Conservation (phyloP, 2,888 invertebrate genomes). For the Drosophila emarginata region DNA sequence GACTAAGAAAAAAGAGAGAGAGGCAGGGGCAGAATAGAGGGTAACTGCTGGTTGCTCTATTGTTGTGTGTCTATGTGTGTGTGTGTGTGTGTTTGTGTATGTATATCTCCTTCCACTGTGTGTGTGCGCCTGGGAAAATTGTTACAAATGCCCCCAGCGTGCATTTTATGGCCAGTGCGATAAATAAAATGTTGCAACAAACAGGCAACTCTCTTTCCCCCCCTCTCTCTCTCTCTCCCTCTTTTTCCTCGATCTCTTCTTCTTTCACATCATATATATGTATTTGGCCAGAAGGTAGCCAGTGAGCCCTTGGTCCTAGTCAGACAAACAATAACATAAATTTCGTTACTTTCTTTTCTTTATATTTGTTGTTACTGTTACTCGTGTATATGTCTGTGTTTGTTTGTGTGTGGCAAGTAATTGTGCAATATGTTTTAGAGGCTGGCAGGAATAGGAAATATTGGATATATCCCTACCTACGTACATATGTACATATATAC, state of each 20-base stretch:
- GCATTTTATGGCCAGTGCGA: conserved; percentile 77
- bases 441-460: conserved; percentile 27
- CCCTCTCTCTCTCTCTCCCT: conserved; percentile 7
- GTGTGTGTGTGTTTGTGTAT: conserved; percentile 70
- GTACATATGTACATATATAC: neutral
- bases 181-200: conserved; percentile 75
- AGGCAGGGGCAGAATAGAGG: neutral
- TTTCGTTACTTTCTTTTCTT: conserved; percentile 59
- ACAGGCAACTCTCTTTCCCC: conserved; percentile 44
- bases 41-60: conserved; percentile 37
- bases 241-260: conserved; percentile 36
- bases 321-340: conserved; percentile 78
- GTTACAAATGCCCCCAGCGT: conserved; percentile 78
- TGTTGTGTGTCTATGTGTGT: conserved; percentile 71
- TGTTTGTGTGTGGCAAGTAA: conserved; percentile 59
- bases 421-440: conserved; percentile 72
- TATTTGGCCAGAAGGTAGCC: conserved; percentile 24
- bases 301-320: conserved; percentile 39
- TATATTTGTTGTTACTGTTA: conserved; percentile 3
- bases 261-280: conserved; percentile 9
- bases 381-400: conserved; percentile 14
- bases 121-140: conserved; percentile 72
- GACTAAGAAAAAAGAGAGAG: conserved; percentile 60
- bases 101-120: conserved; percentile 18
- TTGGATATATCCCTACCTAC: neutral